phyloP scores from a whole-genome alignment of 1,140 invertebrate species.

The Pararge aegeria region DNA sequence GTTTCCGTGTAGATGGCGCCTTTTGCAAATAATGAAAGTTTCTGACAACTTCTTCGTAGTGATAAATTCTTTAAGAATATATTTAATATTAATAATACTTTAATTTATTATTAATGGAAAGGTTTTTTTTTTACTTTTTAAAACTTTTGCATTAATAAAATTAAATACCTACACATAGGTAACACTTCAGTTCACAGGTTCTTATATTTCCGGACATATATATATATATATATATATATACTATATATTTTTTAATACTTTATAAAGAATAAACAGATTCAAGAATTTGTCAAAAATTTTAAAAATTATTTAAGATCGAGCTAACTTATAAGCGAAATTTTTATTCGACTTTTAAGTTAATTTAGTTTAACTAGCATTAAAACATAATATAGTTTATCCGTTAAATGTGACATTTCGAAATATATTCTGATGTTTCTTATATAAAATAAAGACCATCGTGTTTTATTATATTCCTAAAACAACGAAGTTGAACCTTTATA shows the following conservation, averaged over 20 bases:
- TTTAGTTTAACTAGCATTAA: slow-evolving; percentile 26
- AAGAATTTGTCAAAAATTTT: not conserved
- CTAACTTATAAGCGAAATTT: not conserved
- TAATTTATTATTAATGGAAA: no score
- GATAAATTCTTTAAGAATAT: not conserved
- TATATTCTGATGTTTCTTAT: slow-evolving; percentile 76
- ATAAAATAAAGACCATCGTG: slow-evolving; percentile 44
- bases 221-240: no score
- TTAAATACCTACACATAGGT: no score
- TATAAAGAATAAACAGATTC: not conserved
- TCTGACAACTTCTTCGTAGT: slow-evolving; percentile 6
- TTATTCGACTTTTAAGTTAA: not conserved
- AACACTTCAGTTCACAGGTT: no score
- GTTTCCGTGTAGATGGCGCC: slow-evolving; percentile 2
- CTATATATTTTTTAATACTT: not conserved
- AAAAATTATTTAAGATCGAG: not conserved
- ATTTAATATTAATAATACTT: no score
- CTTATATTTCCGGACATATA: not conserved
- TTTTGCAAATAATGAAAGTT: not conserved
- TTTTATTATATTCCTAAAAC: not conserved
- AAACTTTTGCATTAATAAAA: no score
- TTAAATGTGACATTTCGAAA: slow-evolving; percentile 72
- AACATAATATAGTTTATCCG: slow-evolving; percentile 44
- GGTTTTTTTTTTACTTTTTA: no score
- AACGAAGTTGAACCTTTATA: not conserved